Evolutionary conservation across 2,797 vertebrate genomes (phyloP), one percentile per base, ranked within the genome.

Genomic region (Platyrinchus mystaceus): DNA sequence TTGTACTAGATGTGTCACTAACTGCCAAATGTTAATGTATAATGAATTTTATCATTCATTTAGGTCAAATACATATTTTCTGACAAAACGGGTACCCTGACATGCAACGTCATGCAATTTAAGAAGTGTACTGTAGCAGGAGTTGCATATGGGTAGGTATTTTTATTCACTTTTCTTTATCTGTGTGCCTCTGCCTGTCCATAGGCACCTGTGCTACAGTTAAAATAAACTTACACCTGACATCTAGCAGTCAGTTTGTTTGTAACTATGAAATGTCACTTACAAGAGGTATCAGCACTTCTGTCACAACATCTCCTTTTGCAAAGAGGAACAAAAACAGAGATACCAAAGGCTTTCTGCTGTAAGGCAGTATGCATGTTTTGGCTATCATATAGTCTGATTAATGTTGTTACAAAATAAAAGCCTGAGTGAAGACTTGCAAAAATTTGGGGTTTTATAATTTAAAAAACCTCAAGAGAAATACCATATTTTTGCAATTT

Each of bases 1-100:
- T 81, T 62, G 14, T 43, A 43, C 20, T 75, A 55, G 14, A 41
- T 75, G 37, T 12, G 32, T 89, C 66, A 80, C 32, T 47, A 44
- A 56, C 52, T 62, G 34, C 15, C 87, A 43, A 60, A 36, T 79
- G 11, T 82, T 89, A 84, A 86, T 55, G 14, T 50, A 32, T 87
- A 88, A 95, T 87, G 7, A 62, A 41, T 90, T 95, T 92, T 89
- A 64, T 85, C 21, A 32, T 92, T 91, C 53, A 37, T 97, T 86
- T 97, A 99, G 99, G 99, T 99, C 78, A 99, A 99, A 97, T 99
- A 99, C 95, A 99, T 99, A 97, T 99, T 99, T 98, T 99, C 99
- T 52, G 99, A 99, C 98, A 99, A 99, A 98, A 99, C 99, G 3
- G 99, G 99, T 56, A 99, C 99, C 32, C 97, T 99, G 94, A 99